Conservation (phyloP, 92 coral and sea anemone genomes). For the Pocillopora grandis region DNA sequence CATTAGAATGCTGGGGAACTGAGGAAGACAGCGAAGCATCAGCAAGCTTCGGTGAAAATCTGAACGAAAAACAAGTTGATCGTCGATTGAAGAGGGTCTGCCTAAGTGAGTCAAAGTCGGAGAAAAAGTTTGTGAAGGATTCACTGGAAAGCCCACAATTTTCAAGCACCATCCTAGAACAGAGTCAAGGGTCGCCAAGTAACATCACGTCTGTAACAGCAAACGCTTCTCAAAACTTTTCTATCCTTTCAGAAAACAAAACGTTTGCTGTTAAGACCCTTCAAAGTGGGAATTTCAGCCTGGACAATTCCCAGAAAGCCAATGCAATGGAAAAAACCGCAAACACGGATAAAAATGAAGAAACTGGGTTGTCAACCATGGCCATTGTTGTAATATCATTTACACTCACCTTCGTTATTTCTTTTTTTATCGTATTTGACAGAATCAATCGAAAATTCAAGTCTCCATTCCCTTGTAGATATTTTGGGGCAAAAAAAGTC, state of each 20-base stretch:
- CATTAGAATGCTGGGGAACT: conserved; percentile 91
- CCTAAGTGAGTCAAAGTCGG: neutral
- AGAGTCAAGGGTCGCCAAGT: neutral
- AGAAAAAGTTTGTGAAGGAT: neutral
- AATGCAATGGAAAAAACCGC: neutral
- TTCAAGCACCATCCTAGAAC: neutral
- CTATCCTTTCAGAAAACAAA: neutral
- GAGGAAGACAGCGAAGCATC: neutral
- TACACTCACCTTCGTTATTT: neutral
- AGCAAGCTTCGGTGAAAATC: neutral
- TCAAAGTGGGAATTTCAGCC: neutral
- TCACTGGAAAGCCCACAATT: neutral
- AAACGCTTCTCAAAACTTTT: neutral
- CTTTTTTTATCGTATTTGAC: neutral
- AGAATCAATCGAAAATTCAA: conserved; percentile 11
- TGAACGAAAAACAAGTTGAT: neutral
- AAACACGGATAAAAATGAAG: neutral
- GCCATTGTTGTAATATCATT: neutral
- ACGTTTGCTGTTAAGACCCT: too few relatives aligned
- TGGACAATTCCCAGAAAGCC: neutral
- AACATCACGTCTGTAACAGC: neutral
- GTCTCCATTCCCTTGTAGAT: conserved; percentile 4
- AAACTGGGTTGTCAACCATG: neutral
- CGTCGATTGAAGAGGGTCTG: conserved; percentile 4
- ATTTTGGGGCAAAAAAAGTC: neutral